Conservation (phyloP, 2,113 vertebrate species). For the Cettia cetti region DNA sequence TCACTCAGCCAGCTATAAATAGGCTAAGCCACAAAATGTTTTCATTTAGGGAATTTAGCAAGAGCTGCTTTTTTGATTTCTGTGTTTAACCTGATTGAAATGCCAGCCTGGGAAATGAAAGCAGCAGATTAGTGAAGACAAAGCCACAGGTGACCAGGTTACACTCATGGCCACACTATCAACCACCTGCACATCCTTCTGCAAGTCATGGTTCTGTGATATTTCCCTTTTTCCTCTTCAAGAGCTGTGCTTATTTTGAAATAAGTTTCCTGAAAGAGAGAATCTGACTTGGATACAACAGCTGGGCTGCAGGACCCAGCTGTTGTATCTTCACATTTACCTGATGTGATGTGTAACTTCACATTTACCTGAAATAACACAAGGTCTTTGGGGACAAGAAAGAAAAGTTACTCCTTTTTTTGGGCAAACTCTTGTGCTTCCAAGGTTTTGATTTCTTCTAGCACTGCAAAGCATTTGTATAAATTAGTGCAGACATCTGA, state of each 20-base stretch:
- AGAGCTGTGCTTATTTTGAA: neutral
- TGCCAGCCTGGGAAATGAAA: neutral
- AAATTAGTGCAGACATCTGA: constrained; percentile 41
- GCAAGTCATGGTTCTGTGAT: neutral
- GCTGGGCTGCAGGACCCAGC: neutral
- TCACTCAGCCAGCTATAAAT: constrained; percentile 28
- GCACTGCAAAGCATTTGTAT: neutral
- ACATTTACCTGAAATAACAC: neutral
- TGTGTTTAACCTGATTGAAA: neutral
- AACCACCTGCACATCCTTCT: neutral
- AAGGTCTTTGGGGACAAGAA: neutral
- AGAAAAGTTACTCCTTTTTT: neutral
- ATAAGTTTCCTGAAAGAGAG: neutral
- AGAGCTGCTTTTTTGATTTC: neutral
- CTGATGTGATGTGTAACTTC: too few species aligned
- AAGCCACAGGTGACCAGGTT: neutral
- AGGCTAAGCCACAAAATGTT: neutral
- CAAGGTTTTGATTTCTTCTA: neutral
- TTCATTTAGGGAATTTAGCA: constrained; percentile 9
- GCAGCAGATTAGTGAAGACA: neutral
- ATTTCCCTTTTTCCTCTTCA: neutral
- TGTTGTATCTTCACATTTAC: neutral
- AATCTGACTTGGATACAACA: neutral
- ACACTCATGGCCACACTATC: neutral
- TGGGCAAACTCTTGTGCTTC: neutral